Percentiles rank a stretch among this genome's conserved stretches.
phyloP scores from a whole-genome alignment of 2,888 invertebrate species.

The Callinectes sapidus region DNA sequence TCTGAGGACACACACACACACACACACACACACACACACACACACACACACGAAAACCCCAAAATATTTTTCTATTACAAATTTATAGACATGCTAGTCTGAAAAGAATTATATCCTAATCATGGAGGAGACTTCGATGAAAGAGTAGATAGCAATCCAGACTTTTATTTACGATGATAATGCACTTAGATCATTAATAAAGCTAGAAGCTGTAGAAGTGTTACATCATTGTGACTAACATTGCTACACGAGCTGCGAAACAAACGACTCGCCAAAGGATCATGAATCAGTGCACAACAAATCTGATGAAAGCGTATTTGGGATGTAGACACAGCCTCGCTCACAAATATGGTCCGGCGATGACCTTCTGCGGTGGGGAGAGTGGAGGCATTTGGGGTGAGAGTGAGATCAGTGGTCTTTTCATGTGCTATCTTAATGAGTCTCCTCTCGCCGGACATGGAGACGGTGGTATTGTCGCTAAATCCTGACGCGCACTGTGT shows the following conservation, averaged over 20 bases:
- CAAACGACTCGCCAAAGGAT: not conserved
- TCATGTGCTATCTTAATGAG: not conserved
- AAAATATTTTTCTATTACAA: not conserved
- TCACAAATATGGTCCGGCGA: not conserved
- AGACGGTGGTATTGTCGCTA: not conserved
- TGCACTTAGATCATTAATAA: not conserved
- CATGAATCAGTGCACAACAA: not conserved
- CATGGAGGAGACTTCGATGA: not conserved
- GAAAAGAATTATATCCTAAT: not conserved
- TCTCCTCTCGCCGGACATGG: not conserved
- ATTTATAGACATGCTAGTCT: not conserved
- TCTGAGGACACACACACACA: too few species aligned
- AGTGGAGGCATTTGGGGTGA: not conserved
- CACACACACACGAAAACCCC: too few species aligned
- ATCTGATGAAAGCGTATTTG: not conserved
- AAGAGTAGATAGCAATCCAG: not conserved
- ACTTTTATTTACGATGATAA: not conserved
- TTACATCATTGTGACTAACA: not conserved
- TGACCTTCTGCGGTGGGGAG: not conserved
- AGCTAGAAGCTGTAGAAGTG: not conserved
- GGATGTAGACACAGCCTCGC: not conserved
- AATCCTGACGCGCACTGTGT: not conserved
- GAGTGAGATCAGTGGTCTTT: not conserved
- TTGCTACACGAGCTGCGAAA: not conserved
- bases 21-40: too few species aligned